Evolutionary conservation across 1,140 invertebrate genomes (phyloP).

Genomic region (Eriocheir sinensis): DNA sequence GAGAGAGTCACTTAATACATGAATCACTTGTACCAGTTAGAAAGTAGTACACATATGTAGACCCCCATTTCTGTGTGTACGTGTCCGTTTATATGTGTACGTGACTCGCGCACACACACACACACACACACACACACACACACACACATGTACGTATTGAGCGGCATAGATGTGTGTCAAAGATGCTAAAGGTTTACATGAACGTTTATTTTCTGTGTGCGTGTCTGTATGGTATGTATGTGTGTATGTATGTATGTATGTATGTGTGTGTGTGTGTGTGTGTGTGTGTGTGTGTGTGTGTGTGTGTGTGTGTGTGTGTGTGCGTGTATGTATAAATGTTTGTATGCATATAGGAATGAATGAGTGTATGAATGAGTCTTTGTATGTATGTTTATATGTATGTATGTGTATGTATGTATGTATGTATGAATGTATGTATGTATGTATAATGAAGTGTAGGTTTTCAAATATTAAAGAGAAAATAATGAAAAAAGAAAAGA

Average conservation of each 20-base stretch:
- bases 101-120: too few species aligned
- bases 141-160: too few species aligned
- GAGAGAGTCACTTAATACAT: too few species aligned
- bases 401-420: background rate
- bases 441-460: background rate
- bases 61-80: background rate
- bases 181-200: too few species aligned
- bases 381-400: background rate
- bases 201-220: too few species aligned
- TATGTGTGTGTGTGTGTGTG: conserved; percentile 21
- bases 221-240: too few species aligned
- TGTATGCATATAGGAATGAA: background rate
- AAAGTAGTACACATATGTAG: too few species aligned
- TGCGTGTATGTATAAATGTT: background rate
- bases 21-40: too few species aligned
- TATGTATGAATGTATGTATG: background rate
- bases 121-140: too few species aligned
- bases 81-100: background rate
- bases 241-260: background rate
- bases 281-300: background rate
- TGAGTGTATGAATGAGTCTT: background rate
- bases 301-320: conserved; percentile 13
- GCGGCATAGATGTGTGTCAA: too few species aligned
- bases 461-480: too few species aligned
- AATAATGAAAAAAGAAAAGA: too few species aligned